Base-by-base conservation (phyloP, 2,797 vertebrate species). In the Anolis apletophallus region DNA sequence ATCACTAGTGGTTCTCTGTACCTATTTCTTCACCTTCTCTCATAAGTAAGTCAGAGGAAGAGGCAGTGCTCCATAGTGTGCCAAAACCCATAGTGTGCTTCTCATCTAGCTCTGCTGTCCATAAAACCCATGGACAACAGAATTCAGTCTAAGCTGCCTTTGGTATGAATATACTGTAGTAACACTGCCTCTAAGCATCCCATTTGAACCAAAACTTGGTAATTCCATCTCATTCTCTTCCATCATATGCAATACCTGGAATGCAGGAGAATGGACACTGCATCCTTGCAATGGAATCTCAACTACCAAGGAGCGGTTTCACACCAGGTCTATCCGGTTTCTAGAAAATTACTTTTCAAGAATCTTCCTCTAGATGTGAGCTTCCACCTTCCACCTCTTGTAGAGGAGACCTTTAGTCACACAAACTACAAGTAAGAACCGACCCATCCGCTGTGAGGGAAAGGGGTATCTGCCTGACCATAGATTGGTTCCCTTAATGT, bases 351-450 rank as follows among this genome's bases (percentile, higher is more conserved):
- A 81, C 87, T 91, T 90, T 87, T 94, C 87, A 95, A 91, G 93
- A 93, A 93, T 91, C 93, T 93, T 93, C 87, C 86, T 96, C 96
- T 93, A 96, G 95, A 96, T 96, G 96, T 96, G 96, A 97, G 95
- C 93, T 87, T 94, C 95, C 92, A 94, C 85, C 68, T 87, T 94
- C 95, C 96, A 96, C 96, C 97, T 98, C 97, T 98, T 97, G 94
- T 95, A 98, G 97, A 97, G 93, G 95, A 97, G 96, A 97, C 96
- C 97, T 97, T 93, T 0, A 0, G 91, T 96, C 93, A 93, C 94
- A 95, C 83, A 94, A 97, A 95, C 95, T 95, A 96, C 84, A 93
- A 93, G 85, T 90, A 81, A 90, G 88, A 88, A 81, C 90, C 86
- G 86, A 69, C 92, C 91, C 26, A 32, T 71, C 61, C 85, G 85